These are phyloP conservation scores for Bradypodion pumilum DNA, from an alignment of 2,797 vertebrate genomes.

Conservation along the genomic window DNA sequence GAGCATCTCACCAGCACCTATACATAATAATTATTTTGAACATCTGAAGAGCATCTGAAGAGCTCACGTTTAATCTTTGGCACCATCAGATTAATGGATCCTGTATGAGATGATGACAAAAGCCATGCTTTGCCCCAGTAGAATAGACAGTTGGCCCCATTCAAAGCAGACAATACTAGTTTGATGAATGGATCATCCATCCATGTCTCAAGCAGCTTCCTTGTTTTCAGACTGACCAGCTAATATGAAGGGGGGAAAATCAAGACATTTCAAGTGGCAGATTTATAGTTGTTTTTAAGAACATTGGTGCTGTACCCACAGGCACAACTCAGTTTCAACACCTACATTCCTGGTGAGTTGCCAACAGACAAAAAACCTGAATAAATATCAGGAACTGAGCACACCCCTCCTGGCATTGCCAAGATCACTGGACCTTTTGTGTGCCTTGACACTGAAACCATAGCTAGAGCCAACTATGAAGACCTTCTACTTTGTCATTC, in stretches of 20 bases:
- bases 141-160: no score
- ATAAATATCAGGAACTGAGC: background rate
- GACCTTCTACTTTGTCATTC: background rate
- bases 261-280: background rate
- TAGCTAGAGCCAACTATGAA: background rate
- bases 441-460: background rate
- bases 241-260: background rate
- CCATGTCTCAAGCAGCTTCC: background rate
- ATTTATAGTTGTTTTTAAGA: background rate
- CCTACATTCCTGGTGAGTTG: background rate
- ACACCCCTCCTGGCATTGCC: background rate
- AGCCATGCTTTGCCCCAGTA: background rate
- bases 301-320: background rate
- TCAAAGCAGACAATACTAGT: background rate
- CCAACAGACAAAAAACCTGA: background rate
- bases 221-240: no score
- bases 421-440: no score
- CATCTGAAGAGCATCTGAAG: background rate
- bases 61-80: background rate
- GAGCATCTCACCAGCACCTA: no score
- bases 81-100: background rate
- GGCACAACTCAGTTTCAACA: background rate
- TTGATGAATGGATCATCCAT: background rate
- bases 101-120: background rate
- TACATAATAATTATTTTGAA: no score